phyloP scores from a whole-genome alignment of 92 coral and sea anemone genomes.

The Parazoanthus swiftii region DNA sequence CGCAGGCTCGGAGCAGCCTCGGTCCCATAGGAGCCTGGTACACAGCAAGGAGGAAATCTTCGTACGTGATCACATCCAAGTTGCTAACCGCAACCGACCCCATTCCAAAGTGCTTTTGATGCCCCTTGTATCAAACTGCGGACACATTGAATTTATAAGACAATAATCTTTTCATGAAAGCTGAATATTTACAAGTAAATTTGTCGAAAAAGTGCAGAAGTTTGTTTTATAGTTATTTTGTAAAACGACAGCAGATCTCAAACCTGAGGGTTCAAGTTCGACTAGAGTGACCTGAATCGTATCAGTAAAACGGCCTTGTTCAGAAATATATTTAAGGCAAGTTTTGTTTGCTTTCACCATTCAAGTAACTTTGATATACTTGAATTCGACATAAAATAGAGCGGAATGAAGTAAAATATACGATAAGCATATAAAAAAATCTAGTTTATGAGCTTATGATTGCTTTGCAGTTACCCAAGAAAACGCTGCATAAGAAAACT shows the following conservation, averaged over 20 bases:
- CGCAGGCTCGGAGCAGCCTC: background rate
- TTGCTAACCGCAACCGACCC: background rate
- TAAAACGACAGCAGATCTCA: background rate
- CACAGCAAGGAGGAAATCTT: background rate
- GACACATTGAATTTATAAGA: background rate
- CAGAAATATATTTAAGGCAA: background rate
- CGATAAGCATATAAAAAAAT: background rate
- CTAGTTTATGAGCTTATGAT: background rate
- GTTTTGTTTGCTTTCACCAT: background rate
- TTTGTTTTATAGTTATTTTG: background rate
- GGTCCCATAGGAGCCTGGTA: background rate
- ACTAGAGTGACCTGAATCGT: background rate
- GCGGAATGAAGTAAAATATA: background rate
- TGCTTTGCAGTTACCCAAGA: background rate
- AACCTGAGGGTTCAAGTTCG: background rate
- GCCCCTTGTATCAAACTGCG: background rate
- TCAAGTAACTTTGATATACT: background rate
- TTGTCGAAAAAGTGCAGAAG: background rate
- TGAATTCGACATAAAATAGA: background rate
- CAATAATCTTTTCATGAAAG: background rate
- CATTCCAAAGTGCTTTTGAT: background rate
- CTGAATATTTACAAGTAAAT: constrained; percentile 4
- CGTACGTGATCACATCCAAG: background rate
- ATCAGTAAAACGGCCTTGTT: background rate
- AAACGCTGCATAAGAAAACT: background rate